phyloP scores from a whole-genome alignment of 2,797 vertebrate genomes.

The Rachycentron canadum region DNA sequence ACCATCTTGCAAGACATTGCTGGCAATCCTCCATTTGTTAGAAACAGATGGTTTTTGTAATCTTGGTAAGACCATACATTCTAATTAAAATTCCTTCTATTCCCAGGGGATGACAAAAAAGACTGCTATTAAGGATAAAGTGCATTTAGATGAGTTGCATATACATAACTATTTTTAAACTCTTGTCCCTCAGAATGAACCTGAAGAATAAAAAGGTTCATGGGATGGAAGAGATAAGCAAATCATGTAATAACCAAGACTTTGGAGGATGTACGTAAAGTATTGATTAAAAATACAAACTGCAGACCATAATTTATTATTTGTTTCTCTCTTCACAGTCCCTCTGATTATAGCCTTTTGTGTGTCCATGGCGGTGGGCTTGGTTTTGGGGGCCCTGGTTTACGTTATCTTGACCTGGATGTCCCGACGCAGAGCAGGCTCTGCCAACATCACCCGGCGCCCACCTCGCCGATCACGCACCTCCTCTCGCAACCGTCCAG shows the following conservation, averaged over 20 bases:
- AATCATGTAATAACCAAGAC: neutral
- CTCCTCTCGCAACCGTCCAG: constrained; percentile 84
- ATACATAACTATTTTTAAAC: constrained; percentile 5
- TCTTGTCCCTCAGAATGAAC: neutral
- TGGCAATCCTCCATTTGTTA: constrained; percentile 44
- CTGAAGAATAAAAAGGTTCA: neutral
- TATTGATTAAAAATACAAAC: neutral
- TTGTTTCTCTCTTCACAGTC: constrained; percentile 78
- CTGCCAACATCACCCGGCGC: constrained; percentile 92
- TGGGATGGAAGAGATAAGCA: neutral
- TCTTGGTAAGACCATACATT: constrained; percentile 32
- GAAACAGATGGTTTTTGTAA: constrained; percentile 46
- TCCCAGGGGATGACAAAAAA: constrained; percentile 16
- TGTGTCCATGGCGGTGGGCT: constrained; percentile 92
- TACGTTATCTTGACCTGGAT: constrained; percentile 91
- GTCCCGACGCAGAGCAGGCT: constrained; percentile 90
- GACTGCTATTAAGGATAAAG: constrained; percentile 3
- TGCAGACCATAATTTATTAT: neutral
- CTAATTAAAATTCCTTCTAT: constrained; percentile 53
- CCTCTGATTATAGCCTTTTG: constrained; percentile 94
- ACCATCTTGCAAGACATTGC: constrained; percentile 39
- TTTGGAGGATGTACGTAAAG: neutral
- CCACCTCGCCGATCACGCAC: constrained; percentile 82
- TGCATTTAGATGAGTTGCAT: constrained; percentile 11
- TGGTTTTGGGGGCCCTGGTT: constrained; percentile 91